A percentile compares a stretch with the other conserved stretches of the same genome.
Conservation (phyloP, 2,113 vertebrate species). For the Dipodomys stephensi region DNA sequence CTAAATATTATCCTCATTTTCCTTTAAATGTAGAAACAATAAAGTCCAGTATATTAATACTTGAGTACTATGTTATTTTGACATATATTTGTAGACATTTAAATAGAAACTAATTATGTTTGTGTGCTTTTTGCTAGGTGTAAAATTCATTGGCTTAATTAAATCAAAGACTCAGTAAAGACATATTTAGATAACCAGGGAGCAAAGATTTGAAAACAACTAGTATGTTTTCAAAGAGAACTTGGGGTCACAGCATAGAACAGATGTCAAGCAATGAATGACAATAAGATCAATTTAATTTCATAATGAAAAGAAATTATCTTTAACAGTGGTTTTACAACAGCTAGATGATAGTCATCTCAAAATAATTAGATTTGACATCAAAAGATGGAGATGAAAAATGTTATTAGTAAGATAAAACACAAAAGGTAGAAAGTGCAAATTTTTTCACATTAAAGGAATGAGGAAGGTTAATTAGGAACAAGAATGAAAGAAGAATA, state of each 20-base stretch:
- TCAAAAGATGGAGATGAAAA: slow-evolving; percentile 84
- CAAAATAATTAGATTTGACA: slow-evolving; percentile 83
- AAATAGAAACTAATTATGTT: not conserved
- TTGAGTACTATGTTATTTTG: not conserved
- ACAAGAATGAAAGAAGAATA: slow-evolving; percentile 78
- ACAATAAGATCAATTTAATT: slow-evolving; percentile 75
- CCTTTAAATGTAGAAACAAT: not conserved
- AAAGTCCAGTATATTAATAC: not conserved
- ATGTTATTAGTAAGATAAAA: slow-evolving; percentile 82
- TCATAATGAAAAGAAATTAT: slow-evolving; percentile 79
- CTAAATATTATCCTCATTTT: not conserved
- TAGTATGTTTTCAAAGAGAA: not conserved
- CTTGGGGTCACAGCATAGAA: not conserved
- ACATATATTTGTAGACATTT: not conserved
- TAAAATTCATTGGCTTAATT: not conserved
- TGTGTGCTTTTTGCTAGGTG: not conserved
- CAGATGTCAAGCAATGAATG: slow-evolving; percentile 56
- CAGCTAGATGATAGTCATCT: slow-evolving; percentile 72
- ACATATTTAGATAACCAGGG: not conserved
- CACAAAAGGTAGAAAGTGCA: slow-evolving; percentile 64
- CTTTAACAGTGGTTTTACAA: slow-evolving; percentile 81
- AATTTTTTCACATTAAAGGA: slow-evolving; percentile 79
- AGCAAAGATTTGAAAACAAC: slow-evolving; percentile 26
- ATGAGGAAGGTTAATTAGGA: slow-evolving; percentile 86
- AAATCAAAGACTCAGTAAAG: not conserved